Percentiles rank a stretch among this genome's conserved stretches.
These are phyloP conservation scores for Simalia tracyae DNA, from an alignment of 2,797 vertebrate genomes.

Conservation along the genomic window DNA sequence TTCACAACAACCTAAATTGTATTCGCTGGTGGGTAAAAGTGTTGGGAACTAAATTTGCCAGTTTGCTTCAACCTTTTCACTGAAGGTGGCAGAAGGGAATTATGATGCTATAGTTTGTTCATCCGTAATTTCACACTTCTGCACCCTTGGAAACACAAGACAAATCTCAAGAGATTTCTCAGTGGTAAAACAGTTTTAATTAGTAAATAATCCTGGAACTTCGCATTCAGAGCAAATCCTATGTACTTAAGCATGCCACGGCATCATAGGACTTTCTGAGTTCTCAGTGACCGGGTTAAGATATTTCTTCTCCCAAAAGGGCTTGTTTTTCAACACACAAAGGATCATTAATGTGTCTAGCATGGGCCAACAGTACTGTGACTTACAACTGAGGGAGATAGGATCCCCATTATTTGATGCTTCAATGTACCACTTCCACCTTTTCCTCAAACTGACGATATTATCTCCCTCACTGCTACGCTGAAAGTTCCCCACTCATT, in stretches of 20 bases:
- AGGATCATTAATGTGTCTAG: neutral
- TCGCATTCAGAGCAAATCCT: constrained; percentile 65
- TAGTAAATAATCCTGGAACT: constrained; percentile 73
- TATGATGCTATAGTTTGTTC: constrained; percentile 65
- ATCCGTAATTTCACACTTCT: constrained; percentile 68
- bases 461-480: neutral
- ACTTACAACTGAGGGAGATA: neutral
- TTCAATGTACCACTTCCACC: neutral
- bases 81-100: constrained; percentile 70
- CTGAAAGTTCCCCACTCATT: neutral
- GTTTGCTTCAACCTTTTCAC: constrained; percentile 70
- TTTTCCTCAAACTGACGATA: neutral
- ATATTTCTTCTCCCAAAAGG: constrained; percentile 35
- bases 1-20: constrained; percentile 48
- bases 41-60: constrained; percentile 64
- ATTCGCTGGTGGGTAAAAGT: constrained; percentile 62
- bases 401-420: neutral
- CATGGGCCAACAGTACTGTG: neutral
- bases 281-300: constrained; percentile 50
- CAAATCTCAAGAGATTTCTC: constrained; percentile 66
- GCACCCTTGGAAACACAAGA: constrained; percentile 71
- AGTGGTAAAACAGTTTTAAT: constrained; percentile 72
- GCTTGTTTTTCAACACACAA: constrained; percentile 7
- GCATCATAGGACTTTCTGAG: constrained; percentile 45
- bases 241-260: constrained; percentile 49